Conservation (phyloP, 2,113 vertebrate genomes). For the Brienomyrus brachyistius region DNA sequence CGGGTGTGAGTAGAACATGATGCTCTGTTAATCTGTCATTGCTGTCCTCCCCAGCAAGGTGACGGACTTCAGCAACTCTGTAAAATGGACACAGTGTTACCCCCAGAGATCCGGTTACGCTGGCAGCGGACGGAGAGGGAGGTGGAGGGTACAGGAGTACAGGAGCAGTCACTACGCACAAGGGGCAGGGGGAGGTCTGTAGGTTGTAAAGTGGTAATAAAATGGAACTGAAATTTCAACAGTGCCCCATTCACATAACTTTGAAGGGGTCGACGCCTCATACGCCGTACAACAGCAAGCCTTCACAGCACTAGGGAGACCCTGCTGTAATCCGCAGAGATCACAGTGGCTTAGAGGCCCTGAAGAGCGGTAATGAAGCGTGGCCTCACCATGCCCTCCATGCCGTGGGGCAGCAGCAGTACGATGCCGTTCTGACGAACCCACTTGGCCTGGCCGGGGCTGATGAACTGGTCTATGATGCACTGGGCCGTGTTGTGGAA, state of each 20-base stretch:
- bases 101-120: background rate
- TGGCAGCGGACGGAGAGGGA: background rate
- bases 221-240: background rate
- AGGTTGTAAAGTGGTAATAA: background rate
- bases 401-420: constrained; percentile 61
- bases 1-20: background rate
- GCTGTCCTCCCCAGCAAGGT: background rate
- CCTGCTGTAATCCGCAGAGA: background rate
- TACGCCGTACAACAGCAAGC: background rate
- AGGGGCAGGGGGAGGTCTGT: background rate
- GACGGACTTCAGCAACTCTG: background rate
- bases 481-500: constrained; percentile 75
- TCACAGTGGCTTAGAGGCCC: background rate
- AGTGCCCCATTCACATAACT: background rate
- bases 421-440: constrained; percentile 73
- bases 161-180: background rate
- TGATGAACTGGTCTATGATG: constrained; percentile 77
- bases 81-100: background rate
- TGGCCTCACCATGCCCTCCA: constrained; percentile 68
- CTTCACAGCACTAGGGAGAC: background rate
- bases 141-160: background rate
- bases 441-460: constrained; percentile 72
- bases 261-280: background rate
- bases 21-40: background rate
- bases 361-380: background rate